Percentiles rank a stretch among this genome's conserved stretches.
Evolutionary conservation across 2,888 invertebrate genomes (phyloP).

Genomic region (Pheosia gnoma): DNA sequence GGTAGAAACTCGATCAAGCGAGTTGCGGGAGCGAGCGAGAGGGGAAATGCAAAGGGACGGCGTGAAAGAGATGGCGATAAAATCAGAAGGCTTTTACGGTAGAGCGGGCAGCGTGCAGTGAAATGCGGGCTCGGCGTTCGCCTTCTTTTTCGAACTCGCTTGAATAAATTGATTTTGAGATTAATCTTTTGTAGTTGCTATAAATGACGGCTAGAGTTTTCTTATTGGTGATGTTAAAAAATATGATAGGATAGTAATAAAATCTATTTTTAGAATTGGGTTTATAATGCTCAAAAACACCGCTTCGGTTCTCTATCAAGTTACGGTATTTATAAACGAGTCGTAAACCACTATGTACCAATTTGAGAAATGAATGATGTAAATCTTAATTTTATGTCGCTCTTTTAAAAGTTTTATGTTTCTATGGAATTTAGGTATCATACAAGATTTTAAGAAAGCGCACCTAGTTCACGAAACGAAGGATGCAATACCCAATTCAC

Average conservation of each 20-base stretch:
- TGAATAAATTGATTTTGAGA: conserved; percentile 82
- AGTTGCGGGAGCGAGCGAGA: conserved; percentile 63
- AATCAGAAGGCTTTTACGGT: conserved; percentile 84
- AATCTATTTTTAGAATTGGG: conserved; percentile 36
- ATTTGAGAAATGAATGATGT: not conserved
- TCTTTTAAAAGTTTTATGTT: not conserved
- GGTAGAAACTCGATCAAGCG: conserved; percentile 81
- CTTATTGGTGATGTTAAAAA: conserved; percentile 44
- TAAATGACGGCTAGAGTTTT: conserved; percentile 62
- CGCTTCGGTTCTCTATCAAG: not conserved
- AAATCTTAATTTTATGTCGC: not conserved
- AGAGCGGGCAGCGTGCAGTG: conserved; percentile 79
- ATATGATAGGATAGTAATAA: conserved; percentile 44
- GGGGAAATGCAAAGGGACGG: conserved; percentile 32
- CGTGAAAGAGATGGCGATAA: conserved; percentile 60
- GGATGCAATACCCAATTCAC: not conserved
- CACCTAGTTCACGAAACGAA: not conserved
- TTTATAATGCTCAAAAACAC: conserved; percentile 16
- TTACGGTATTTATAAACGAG: not conserved
- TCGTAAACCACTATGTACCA: not conserved
- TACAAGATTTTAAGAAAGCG: not conserved
- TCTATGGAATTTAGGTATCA: not conserved
- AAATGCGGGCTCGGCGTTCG: conserved; percentile 76
- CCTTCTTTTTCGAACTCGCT: conserved; percentile 79
- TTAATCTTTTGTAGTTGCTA: conserved; percentile 75